Percentiles rank a stretch among this genome's conserved stretches.
phyloP scores from a whole-genome alignment of 2,888 invertebrate species.

The Plagodis dolabraria region DNA sequence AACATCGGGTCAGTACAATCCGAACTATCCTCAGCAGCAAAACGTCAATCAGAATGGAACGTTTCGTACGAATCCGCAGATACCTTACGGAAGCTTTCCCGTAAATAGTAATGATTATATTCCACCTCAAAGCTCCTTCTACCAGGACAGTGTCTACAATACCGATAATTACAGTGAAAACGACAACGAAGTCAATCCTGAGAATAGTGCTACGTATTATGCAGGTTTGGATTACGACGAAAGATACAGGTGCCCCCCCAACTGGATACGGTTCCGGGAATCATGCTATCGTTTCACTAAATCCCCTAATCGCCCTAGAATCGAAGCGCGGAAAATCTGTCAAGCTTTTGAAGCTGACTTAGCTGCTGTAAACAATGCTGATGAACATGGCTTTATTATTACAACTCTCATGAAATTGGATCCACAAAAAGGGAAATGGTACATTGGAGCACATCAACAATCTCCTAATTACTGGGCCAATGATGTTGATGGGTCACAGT shows the following conservation, averaged over 20 bases:
- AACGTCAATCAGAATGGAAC: conserved; percentile 62
- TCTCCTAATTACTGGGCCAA: conserved; percentile 92
- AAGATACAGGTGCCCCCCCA: conserved; percentile 89
- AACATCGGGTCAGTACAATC: conserved; percentile 58
- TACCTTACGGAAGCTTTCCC: conserved; percentile 75
- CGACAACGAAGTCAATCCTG: conserved; percentile 71
- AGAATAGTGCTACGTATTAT: conserved; percentile 69
- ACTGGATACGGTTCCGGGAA: conserved; percentile 93
- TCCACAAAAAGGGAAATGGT: conserved; percentile 94
- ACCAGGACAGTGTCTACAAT: conserved; percentile 62
- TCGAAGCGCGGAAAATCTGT: conserved; percentile 93
- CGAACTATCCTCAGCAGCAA: conserved; percentile 64
- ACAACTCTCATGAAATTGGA: conserved; percentile 92
- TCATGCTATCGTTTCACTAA: conserved; percentile 96
- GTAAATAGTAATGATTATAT: conserved; percentile 69
- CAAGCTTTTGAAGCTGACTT: conserved; percentile 93
- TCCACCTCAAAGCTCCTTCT: conserved; percentile 72
- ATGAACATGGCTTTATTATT: conserved; percentile 95
- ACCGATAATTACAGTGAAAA: conserved; percentile 65
- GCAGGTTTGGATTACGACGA: conserved; percentile 76
- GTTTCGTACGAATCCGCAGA: conserved; percentile 66
- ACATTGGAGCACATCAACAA: conserved; percentile 91
- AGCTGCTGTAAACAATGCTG: conserved; percentile 90
- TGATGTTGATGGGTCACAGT: conserved; percentile 91
- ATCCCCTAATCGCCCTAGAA: conserved; percentile 91